Percentiles rank a stretch among this genome's conserved stretches.
phyloP scores from a whole-genome alignment of 2,888 invertebrate genomes.

The Metacarcinus magister region DNA sequence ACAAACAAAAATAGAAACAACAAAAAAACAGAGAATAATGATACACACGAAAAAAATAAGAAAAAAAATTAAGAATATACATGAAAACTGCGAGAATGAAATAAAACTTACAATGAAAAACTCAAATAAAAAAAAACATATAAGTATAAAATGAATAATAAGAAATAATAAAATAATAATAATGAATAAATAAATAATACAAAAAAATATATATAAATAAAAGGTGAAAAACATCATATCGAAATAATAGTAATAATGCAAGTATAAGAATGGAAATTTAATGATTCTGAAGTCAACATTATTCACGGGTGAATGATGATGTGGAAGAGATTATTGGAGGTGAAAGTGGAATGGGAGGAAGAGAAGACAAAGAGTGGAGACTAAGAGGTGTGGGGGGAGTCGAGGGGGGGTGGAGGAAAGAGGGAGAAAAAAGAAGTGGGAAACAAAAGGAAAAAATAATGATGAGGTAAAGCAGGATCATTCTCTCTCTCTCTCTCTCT shows the following conservation, averaged over 20 bases:
- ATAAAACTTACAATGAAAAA: no score
- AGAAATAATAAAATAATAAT: not conserved
- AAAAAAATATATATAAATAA: not conserved
- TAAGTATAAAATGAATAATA: not conserved
- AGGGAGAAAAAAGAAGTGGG: not conserved
- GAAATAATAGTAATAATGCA: not conserved
- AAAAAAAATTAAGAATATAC: no score
- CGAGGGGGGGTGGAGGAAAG: not conserved
- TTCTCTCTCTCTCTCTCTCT: not conserved
- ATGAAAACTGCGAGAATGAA: no score
- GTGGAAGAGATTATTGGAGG: not conserved
- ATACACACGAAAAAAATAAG: no score
- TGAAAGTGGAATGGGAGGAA: not conserved
- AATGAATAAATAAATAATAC: not conserved
- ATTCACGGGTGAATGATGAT: constrained; percentile 4
- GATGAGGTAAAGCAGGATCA: not conserved
- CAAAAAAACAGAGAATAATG: not conserved
- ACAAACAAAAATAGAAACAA: not conserved
- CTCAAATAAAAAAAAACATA: no score
- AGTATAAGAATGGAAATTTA: not conserved
- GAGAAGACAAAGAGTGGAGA: not conserved
- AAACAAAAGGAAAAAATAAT: not conserved
- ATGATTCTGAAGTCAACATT: not conserved
- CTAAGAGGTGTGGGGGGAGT: not conserved
- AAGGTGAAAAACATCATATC: not conserved